Base-by-base conservation (phyloP, 1,140 invertebrate genomes). In the Drosophila ananassae region DNA sequence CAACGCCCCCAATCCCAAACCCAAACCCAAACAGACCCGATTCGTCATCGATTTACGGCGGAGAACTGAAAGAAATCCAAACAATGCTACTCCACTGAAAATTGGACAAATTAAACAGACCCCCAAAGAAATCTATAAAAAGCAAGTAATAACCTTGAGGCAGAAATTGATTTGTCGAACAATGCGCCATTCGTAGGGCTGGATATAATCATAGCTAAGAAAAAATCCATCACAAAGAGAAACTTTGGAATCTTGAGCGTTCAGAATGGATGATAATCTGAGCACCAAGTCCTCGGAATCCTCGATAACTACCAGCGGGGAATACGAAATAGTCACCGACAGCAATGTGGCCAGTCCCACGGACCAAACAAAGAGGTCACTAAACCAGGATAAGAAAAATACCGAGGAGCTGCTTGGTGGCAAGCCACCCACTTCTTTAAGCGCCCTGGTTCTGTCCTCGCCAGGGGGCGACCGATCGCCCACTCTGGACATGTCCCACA, bases 231-330 rank as follows among this genome's bases (percentile, higher is more conserved):
- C 57, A 53, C 48, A 22, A 25, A 59, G 37, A 78, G 46, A 57
- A 69, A 17, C 30, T 4, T 51, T 28, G 32, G 48, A 67, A 62
- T 46, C 57, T 62, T 56, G 55, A 61, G 53, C 75, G 24, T 51
- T 28, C 34, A 79, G n/a, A 93, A 96, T 96, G 95, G 95, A 96
- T 94, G 95, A 96, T 94, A 95, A 94, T 92, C 92, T 94, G 78
- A 96, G 95, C 91, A 94, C 95, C 54, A 95, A 95, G 93, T 97
- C 96, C 62, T 95, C 95, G 92, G 96, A 97, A 93, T 91, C 90
- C 28, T 97, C 96, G 69, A 93, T 95, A 87, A 95, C 95, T 53
- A 96, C 95, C 39, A 96, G 95, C 90, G 96, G 97, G 67, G 96
- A 97, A 90, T 97, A 96, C 93, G 96, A 97, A 92, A 95, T 97